Evolutionary conservation across 2,888 invertebrate species (phyloP).

Genomic region (Apodemia mormo): DNA sequence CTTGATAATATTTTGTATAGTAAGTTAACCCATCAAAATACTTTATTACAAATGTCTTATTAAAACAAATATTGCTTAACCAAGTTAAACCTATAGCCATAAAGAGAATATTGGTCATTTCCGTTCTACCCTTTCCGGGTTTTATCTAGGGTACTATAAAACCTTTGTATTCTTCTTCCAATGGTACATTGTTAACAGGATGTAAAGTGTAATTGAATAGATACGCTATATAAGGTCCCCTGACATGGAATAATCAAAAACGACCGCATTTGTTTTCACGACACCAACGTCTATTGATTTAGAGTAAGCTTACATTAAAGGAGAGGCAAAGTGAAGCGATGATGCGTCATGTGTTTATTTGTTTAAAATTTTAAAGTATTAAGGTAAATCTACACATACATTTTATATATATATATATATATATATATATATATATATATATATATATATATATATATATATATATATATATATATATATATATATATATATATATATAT

Average conservation of each 20-base stretch:
- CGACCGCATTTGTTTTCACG: slow-evolving; percentile 20
- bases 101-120: slow-evolving; percentile 39
- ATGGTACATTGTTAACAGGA: slow-evolving; percentile 38
- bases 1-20: neutral
- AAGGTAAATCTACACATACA: too few relatives aligned
- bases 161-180: slow-evolving; percentile 38
- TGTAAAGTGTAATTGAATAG: slow-evolving; percentile 42
- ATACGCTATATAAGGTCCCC: slow-evolving; percentile 31
- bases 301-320: too few relatives aligned
- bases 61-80: slow-evolving; percentile 18
- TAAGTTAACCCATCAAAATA: neutral
- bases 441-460: too few relatives aligned
- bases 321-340: too few relatives aligned
- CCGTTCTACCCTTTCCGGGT: slow-evolving; percentile 37
- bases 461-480: too few relatives aligned
- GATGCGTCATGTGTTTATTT: too few relatives aligned
- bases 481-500: too few relatives aligned
- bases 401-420: too few relatives aligned
- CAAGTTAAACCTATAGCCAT: slow-evolving; percentile 30
- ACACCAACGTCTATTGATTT: neutral
- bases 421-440: too few relatives aligned
- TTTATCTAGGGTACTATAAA: slow-evolving; percentile 41
- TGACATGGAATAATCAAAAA: slow-evolving; percentile 20
- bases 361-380: too few relatives aligned
- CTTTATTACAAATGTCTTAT: neutral